phyloP scores from a whole-genome alignment of 2,888 invertebrate species.

The Nezara viridula region DNA sequence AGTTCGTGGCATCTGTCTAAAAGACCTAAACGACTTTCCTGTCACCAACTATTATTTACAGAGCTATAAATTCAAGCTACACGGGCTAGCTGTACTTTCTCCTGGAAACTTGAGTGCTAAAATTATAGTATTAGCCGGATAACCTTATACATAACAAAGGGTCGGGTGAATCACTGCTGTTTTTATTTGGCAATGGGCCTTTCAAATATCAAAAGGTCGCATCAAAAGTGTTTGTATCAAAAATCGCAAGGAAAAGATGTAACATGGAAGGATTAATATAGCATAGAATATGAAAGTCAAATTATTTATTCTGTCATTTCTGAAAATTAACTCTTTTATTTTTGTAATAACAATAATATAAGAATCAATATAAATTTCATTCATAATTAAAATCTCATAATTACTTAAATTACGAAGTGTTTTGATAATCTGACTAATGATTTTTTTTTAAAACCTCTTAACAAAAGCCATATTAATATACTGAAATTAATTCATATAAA shows the following conservation, averaged over 20 bases:
- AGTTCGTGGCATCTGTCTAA: background rate
- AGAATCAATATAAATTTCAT: too few relatives aligned
- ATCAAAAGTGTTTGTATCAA: background rate
- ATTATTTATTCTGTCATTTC: too few relatives aligned
- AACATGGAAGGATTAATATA: too few relatives aligned
- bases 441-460: too few relatives aligned
- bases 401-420: too few relatives aligned
- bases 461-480: too few relatives aligned
- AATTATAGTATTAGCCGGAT: conserved; percentile 3
- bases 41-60: conserved; percentile 27
- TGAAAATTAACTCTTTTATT: too few relatives aligned
- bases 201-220: background rate
- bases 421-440: too few relatives aligned
- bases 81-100: background rate
- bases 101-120: conserved; percentile 3
- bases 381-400: too few relatives aligned
- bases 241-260: background rate
- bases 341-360: too few relatives aligned
- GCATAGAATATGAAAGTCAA: too few relatives aligned
- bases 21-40: background rate
- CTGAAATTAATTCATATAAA: too few relatives aligned
- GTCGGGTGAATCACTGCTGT: background rate
- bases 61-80: conserved; percentile 17
- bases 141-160: conserved; percentile 38
- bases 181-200: background rate